Evolutionary conservation across 2,888 invertebrate species (phyloP).

Genomic region (Synergus itoensis): DNA sequence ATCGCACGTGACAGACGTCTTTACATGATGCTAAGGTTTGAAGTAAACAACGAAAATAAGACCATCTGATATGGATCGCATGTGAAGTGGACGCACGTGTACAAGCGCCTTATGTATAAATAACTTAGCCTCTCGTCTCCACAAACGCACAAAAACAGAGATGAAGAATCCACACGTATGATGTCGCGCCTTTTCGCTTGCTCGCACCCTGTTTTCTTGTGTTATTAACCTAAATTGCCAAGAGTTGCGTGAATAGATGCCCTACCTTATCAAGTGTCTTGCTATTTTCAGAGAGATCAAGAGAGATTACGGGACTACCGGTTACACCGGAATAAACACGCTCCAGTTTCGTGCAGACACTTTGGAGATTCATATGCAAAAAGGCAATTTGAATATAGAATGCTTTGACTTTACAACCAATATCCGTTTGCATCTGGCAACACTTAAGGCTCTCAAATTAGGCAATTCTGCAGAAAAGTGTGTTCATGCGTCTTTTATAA

Average conservation of each 20-base stretch:
- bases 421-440: background rate
- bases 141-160: slow-evolving; percentile 43
- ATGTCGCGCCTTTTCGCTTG: slow-evolving; percentile 42
- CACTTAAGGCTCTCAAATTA: slow-evolving; percentile 1
- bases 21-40: slow-evolving; percentile 59
- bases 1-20: slow-evolving; percentile 68
- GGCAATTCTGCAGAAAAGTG: background rate
- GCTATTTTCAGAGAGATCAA: slow-evolving; percentile 8
- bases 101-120: slow-evolving; percentile 61
- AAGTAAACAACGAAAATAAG: slow-evolving; percentile 68
- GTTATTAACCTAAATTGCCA: slow-evolving; percentile 67
- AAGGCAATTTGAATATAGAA: background rate
- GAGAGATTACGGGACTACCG: slow-evolving; percentile 1
- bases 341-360: slow-evolving; percentile 12
- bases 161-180: slow-evolving; percentile 33
- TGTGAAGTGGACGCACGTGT: slow-evolving; percentile 51
- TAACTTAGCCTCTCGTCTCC: slow-evolving; percentile 59
- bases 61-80: slow-evolving; percentile 64
- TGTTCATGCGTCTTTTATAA: no score
- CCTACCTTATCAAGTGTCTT: slow-evolving; percentile 54
- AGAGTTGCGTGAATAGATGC: slow-evolving; percentile 54
- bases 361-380: background rate
- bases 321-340: slow-evolving; percentile 6
- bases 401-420: background rate
- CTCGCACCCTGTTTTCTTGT: slow-evolving; percentile 49